These are phyloP conservation scores for Chouioia cunea DNA, from an alignment of 2,888 invertebrate genomes.

Conservation along the genomic window DNA sequence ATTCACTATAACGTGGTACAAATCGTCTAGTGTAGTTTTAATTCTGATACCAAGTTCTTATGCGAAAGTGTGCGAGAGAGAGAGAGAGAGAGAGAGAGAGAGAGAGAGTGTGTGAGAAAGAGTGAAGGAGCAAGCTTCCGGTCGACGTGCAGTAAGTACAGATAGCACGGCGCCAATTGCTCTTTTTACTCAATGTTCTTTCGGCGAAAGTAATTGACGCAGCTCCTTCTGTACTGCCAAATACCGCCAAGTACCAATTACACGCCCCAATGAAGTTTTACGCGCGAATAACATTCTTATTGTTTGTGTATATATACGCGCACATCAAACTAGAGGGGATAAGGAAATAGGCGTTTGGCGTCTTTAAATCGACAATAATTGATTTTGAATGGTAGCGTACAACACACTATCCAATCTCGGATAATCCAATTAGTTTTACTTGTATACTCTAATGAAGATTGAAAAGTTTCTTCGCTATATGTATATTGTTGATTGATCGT, in stretches of 20 bases:
- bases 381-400: slow-evolving; percentile 19
- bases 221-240: slow-evolving; percentile 13
- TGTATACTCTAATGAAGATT: slow-evolving; percentile 40
- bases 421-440: slow-evolving; percentile 30
- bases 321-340: slow-evolving; percentile 11
- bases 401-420: not conserved
- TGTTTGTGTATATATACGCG: too few species aligned
- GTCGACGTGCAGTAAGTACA: not conserved
- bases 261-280: slow-evolving; percentile 3
- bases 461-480: slow-evolving; percentile 28
- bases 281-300: not conserved
- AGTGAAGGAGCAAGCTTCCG: slow-evolving; percentile 11
- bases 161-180: too few species aligned
- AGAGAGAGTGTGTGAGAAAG: not conserved
- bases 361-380: slow-evolving; percentile 29
- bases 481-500: slow-evolving; percentile 26
- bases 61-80: too few species aligned
- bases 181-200: too few species aligned
- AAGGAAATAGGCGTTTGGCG: slow-evolving; percentile 37
- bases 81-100: too few species aligned
- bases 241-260: slow-evolving; percentile 11
- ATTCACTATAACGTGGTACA: slow-evolving; percentile 29
- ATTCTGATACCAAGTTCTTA: too few species aligned
- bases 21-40: too few species aligned
- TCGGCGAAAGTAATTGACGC: slow-evolving; percentile 20